Percentiles rank a stretch among this genome's conserved stretches.
Conservation (phyloP, 1,140 invertebrate species). For the Sycophila sp. region DNA sequence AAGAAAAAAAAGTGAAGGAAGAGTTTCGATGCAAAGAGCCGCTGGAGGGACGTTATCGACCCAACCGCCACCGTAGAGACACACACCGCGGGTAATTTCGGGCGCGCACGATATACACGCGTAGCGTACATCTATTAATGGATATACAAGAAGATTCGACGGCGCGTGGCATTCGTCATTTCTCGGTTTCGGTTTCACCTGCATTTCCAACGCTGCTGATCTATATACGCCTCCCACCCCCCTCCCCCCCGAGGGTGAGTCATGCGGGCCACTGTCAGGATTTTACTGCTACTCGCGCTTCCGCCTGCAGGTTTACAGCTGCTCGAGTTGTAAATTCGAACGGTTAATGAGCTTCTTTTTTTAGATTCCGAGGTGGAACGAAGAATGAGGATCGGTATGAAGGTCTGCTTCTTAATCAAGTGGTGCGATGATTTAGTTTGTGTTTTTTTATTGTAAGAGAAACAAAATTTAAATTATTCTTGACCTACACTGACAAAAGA, state of each 20-base stretch:
- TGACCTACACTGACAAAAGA: too few species aligned
- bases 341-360: too few species aligned
- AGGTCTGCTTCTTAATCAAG: too few species aligned
- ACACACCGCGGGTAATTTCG: constrained; percentile 4
- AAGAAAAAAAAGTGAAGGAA: constrained; percentile 3
- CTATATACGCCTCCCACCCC: too few species aligned
- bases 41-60: constrained; percentile 38
- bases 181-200: constrained; percentile 11
- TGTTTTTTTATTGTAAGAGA: too few species aligned
- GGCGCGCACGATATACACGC: not conserved
- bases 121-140: not conserved
- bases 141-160: not conserved
- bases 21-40: constrained; percentile 1
- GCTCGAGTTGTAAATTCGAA: too few species aligned
- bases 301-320: not conserved
- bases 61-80: constrained; percentile 43
- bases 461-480: too few species aligned
- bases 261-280: not conserved
- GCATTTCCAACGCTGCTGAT: constrained; percentile 8
- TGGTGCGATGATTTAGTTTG: too few species aligned
- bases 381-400: too few species aligned
- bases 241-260: not conserved
- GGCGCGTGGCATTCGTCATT: not conserved
- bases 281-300: not conserved
- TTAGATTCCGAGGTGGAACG: too few species aligned